phyloP scores from a whole-genome alignment of 2,797 vertebrate genomes.

The Lacerta bilineata region DNA sequence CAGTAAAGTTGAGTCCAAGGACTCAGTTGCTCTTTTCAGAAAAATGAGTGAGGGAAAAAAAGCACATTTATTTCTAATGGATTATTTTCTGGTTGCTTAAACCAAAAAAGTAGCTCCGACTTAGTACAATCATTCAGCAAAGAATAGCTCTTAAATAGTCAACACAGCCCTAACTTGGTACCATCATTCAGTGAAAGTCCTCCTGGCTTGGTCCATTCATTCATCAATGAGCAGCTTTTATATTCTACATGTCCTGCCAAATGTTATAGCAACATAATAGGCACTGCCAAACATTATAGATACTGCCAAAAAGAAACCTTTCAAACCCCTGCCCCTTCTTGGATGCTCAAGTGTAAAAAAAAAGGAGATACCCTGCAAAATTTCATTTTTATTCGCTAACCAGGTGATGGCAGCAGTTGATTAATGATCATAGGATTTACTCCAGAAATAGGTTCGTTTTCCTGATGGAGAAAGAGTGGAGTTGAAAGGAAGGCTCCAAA shows the following conservation, averaged over 20 bases:
- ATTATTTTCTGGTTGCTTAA: conserved; percentile 25
- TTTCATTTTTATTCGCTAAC: conserved; percentile 31
- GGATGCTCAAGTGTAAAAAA: neutral
- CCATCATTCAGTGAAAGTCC: neutral
- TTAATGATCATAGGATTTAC: conserved; percentile 11
- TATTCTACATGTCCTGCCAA: conserved; percentile 15
- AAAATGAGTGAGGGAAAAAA: neutral
- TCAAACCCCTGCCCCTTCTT: conserved; percentile 1
- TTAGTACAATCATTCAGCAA: neutral
- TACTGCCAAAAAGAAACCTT: neutral
- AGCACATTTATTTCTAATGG: neutral
- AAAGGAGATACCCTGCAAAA: neutral
- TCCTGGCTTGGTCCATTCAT: neutral
- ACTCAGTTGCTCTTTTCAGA: neutral
- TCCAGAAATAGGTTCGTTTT: neutral
- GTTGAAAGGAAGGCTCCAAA: neutral
- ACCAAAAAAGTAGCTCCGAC: conserved; percentile 11
- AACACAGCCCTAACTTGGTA: neutral
- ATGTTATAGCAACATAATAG: conserved; percentile 2
- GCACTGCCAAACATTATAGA: neutral
- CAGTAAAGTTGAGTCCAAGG: conserved; percentile 2
- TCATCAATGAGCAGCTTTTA: conserved; percentile 22
- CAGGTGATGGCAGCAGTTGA: neutral
- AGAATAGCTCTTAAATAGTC: conserved; percentile 21
- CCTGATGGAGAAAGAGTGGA: neutral